Evolutionary conservation across 2,888 invertebrate species (phyloP), one percentile per base, ranked within the genome.

Genomic region (Tetramorium bicarinatum): DNA sequence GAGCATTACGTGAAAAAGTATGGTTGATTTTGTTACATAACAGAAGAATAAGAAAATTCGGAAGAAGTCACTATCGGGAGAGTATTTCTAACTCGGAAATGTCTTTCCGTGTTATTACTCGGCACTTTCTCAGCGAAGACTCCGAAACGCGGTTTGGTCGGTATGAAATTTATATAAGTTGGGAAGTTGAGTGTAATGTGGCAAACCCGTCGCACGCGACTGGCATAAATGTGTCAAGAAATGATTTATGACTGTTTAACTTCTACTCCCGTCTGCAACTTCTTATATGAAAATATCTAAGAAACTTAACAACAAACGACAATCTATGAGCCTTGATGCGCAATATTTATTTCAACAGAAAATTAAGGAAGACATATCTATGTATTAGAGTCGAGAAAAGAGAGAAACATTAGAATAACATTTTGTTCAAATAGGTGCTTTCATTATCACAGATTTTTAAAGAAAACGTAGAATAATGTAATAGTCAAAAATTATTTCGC

Each of bases 131-230:
- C 59, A 18, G 59, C 21, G 66, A 47, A 52, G 67, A 75, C 76
- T 80, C 86, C 82, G 79, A 85, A 80, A 82, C 34, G 76, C 74
- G 84, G 76, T 59, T 87, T 67, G 79, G 44, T 41, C 64, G 72
- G 82, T 79, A 86, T 90, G 87, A 90, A 92, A 91, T 90, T 91
- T 89, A 91, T 91, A 88, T 88, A 92, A 91, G 89, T 91, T 87
- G 88, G 82, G 88, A 90, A 91, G 91, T 91, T 90, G 88, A 91
- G 89, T 88, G 91, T 91, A 92, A 92, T 88, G 91, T 88, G 90
- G 91, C 88, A 91, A 92, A 90, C 86, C 86, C 88, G 89, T 64
- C 85, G 87, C 85, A 87, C 91, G 88, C 90, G 89, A 89, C 91
- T 91, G 83, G 91, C 92, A 92, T 92, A 91, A 92, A 92, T 88